Percentiles rank a stretch among this genome's conserved stretches.
Evolutionary conservation across 2,113 vertebrate species (phyloP).

Genomic region (Dipodomys ordii): DNA sequence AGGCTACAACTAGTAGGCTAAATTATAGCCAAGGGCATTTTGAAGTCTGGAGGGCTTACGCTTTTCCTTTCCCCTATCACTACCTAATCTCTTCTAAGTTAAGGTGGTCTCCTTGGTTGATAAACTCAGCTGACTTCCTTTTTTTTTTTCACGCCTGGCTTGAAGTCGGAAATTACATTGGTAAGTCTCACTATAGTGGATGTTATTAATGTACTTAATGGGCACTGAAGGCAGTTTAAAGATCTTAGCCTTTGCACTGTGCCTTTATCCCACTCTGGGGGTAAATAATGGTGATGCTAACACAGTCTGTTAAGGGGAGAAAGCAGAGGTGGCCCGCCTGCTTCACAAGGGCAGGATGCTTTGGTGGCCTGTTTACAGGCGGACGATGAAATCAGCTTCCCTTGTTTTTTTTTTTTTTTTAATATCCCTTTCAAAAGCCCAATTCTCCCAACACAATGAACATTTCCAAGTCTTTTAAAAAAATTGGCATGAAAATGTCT

Average conservation of each 20-base stretch:
- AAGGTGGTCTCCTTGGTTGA: conserved; percentile 66
- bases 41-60: background rate
- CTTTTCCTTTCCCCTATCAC: background rate
- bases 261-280: conserved; percentile 81
- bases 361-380: conserved; percentile 70
- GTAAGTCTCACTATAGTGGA: conserved; percentile 73
- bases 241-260: conserved; percentile 71
- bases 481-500: conserved; percentile 78
- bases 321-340: conserved; percentile 65
- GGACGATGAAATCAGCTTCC: conserved; percentile 69
- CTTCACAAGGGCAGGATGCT: conserved; percentile 57
- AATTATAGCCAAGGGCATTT: background rate
- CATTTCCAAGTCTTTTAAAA: conserved; percentile 77
- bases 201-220: conserved; percentile 82
- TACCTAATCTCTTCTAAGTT: conserved; percentile 44
- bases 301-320: conserved; percentile 71
- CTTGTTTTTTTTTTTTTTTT: conserved; percentile 34
- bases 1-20: background rate
- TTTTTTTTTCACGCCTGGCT: conserved; percentile 64
- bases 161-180: conserved; percentile 75
- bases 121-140: conserved; percentile 64
- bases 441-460: conserved; percentile 74
- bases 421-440: conserved; percentile 70
- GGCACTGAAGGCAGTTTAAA: conserved; percentile 80
- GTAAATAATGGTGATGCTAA: conserved; percentile 80